A percentile compares a stretch with the other conserved stretches of the same genome.
Conservation (phyloP, 2,888 invertebrate species). For the Drosophila phalerata region DNA sequence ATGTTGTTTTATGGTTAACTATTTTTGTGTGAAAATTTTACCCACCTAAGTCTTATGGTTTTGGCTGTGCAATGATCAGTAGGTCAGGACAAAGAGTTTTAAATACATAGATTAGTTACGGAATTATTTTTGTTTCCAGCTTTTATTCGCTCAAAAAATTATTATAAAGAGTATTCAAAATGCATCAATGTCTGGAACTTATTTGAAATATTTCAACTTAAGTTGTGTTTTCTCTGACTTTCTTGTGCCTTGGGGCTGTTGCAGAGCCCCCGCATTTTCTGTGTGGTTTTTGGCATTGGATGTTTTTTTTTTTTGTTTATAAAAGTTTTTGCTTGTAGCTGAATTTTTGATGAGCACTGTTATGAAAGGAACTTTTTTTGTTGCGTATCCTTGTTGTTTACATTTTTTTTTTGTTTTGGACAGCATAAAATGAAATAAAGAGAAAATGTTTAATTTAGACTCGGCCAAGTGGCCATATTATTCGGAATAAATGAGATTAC, state of each 20-base stretch:
- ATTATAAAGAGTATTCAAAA: neutral
- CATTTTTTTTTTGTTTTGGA: neutral
- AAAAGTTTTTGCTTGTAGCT: slow-evolving; percentile 79
- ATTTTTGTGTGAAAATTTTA: neutral
- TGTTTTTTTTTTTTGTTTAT: slow-evolving; percentile 45
- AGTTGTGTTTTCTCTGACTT: slow-evolving; percentile 9
- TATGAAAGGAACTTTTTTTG: slow-evolving; percentile 66
- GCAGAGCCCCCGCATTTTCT: slow-evolving; percentile 28
- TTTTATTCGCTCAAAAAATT: neutral
- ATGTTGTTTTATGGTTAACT: neutral
- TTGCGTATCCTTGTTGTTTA: slow-evolving; percentile 5
- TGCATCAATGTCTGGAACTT: neutral
- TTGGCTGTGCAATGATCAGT: no score
- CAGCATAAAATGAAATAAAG: slow-evolving; percentile 15
- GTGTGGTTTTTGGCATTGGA: slow-evolving; percentile 49
- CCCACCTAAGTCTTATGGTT: no score
- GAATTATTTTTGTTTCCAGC: no score
- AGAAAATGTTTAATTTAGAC: slow-evolving; percentile 63
- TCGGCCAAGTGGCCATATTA: slow-evolving; percentile 64
- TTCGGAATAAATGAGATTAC: slow-evolving; percentile 74
- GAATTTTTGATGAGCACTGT: slow-evolving; percentile 74
- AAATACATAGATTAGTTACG: no score
- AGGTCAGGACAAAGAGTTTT: no score
- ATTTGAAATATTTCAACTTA: slow-evolving; percentile 17
- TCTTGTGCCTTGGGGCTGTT: slow-evolving; percentile 1